Conservation (phyloP, 1,140 invertebrate genomes). For the Araneus ventricosus region DNA sequence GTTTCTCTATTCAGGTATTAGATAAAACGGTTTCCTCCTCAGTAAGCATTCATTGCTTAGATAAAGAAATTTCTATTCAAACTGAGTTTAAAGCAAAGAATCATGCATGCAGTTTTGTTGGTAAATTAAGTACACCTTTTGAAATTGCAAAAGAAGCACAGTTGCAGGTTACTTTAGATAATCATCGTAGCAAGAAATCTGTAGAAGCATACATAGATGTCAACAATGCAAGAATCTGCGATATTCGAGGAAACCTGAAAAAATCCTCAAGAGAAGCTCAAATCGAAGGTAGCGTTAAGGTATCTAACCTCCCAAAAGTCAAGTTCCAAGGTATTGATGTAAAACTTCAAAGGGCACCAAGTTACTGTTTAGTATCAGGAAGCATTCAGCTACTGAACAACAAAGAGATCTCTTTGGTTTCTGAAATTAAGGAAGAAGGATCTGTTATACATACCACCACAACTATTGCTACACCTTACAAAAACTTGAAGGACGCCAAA, state of each 20-base stretch:
- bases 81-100: background rate
- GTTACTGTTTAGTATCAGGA: background rate
- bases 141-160: background rate
- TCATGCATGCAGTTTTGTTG: background rate
- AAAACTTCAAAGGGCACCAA: background rate
- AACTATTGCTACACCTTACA: background rate
- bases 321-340: background rate
- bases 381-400: background rate
- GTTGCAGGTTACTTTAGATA: background rate
- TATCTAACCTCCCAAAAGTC: background rate
- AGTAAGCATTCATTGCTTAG: background rate
- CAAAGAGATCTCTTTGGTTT: background rate
- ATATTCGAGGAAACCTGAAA: background rate
- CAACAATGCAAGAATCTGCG: background rate
- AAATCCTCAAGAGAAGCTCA: background rate
- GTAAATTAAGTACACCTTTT: background rate
- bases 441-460: background rate
- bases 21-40: background rate
- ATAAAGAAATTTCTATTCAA: constrained; percentile 51
- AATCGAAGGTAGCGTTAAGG: background rate
- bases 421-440: constrained; percentile 1
- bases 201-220: background rate
- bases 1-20: background rate
- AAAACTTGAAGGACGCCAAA: constrained; percentile 19
- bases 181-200: constrained; percentile 17